These are phyloP conservation scores for Urocolius indicus DNA, from an alignment of 2,113 vertebrate species.

Conservation along the genomic window DNA sequence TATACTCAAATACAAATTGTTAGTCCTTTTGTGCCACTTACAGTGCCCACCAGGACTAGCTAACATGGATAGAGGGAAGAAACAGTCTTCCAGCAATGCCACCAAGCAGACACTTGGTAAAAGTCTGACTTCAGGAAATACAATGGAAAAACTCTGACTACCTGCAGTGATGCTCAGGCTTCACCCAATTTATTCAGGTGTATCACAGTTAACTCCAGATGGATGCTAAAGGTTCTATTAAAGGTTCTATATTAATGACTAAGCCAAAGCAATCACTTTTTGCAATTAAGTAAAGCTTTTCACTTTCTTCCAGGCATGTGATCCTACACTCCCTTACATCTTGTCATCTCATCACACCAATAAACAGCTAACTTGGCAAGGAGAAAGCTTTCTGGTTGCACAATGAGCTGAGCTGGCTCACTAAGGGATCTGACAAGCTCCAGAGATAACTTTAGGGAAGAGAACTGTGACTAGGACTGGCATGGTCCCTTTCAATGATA, in stretches of 20 bases:
- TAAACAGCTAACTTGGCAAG: background rate
- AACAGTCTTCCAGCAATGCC: background rate
- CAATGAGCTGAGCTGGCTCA: background rate
- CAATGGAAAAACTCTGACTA: background rate
- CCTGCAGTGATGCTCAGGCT: background rate
- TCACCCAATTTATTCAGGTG: background rate
- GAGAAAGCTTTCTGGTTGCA: background rate
- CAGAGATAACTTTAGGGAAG: background rate
- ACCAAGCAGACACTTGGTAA: background rate
- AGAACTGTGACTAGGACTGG: background rate
- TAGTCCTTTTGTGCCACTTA: background rate
- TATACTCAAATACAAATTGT: background rate
- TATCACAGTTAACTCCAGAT: background rate
- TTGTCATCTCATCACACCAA: background rate
- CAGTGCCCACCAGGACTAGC: background rate
- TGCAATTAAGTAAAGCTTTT: background rate
- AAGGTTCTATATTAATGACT: background rate
- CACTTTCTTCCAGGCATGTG: background rate
- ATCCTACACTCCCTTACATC: background rate
- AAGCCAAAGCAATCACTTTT: background rate
- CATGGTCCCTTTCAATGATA: background rate
- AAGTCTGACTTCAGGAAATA: background rate
- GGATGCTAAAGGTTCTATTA: background rate
- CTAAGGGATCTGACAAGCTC: background rate
- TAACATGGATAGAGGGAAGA: background rate